A percentile compares a stretch with the other conserved stretches of the same genome.
Evolutionary conservation across 1,140 invertebrate species (phyloP).

Genomic region (Oncopeltus fasciatus): DNA sequence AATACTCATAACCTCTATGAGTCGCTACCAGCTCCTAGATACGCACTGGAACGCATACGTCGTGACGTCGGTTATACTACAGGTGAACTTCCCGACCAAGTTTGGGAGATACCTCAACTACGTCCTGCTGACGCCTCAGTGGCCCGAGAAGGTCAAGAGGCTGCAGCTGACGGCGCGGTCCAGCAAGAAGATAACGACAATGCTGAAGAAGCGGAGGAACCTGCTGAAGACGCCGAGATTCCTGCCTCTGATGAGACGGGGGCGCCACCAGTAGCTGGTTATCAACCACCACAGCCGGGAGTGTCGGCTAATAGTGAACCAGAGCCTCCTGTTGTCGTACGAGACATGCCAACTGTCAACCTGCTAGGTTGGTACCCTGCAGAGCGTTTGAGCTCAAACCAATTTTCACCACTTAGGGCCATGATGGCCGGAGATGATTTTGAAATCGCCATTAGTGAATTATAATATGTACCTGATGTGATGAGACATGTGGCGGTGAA

Average conservation of each 20-base stretch:
- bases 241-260: neutral
- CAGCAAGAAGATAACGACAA: neutral
- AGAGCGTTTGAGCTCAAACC: neutral
- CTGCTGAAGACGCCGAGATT: no score
- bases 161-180: no score
- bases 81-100: neutral
- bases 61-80: neutral
- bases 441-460: neutral
- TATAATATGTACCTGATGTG: neutral
- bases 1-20: neutral
- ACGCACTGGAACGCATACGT: neutral
- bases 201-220: neutral
- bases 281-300: neutral
- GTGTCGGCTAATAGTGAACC: neutral
- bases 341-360: neutral
- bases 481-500: neutral
- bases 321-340: neutral
- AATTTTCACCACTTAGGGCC: neutral
- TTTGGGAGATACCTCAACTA: neutral
- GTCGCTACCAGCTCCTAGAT: neutral
- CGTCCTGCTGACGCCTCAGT: neutral
- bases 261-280: neutral
- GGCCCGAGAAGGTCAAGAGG: no score
- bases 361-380: constrained; percentile 2
- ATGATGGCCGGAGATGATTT: neutral